Base-by-base conservation (phyloP, 2,797 vertebrate genomes). In the Molossus molossus region DNA sequence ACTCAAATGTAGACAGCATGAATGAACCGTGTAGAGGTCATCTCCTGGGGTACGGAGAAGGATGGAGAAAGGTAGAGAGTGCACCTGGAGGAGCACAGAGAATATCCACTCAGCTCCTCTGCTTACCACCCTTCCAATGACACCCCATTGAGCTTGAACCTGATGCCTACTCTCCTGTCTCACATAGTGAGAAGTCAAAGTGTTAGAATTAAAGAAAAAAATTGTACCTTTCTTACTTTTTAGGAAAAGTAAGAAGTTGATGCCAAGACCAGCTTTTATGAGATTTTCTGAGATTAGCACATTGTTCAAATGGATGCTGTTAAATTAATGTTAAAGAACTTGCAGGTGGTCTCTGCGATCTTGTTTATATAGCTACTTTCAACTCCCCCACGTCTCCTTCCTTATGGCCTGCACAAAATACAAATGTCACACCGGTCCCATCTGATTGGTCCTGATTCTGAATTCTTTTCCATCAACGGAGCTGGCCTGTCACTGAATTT, bases 241-340 rank as follows among this genome's bases (percentile, higher is more conserved):
- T 87, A 67, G 62, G 90, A 75, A 37, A 11, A 67, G 29, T 75
- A 82, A 87, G 82, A 95, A 73, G 64, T 57, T 58, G 53, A 83
- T 94, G 96, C 96, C 93, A 95, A 79, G 82, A 83, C 77, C 75
- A 84, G 55, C 58, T 96, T 94, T 97, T 95, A 96, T 20, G 92
- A 92, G 94, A 94, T 94, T 97, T 94, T 96, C 92, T 82, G 75
- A 94, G 95, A 94, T 96, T 91, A 95, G 94, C 82, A 89, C 70
- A 23, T 92, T 92, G 82, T 96, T 96, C 92, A 82, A 89, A 81
- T 92, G 92, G 90, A 86, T 55, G 75, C 73, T 82, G 29, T 94
- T 96, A 94, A 89, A 72, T 95, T 85, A 83, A 86, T 87, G 85
- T 93, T 90, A 91, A 93, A 88, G 62, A 87, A 60, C 81, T 87